These are phyloP conservation scores for Drosophila mauritiana DNA, from an alignment of 1,140 invertebrate genomes.

Conservation along the genomic window DNA sequence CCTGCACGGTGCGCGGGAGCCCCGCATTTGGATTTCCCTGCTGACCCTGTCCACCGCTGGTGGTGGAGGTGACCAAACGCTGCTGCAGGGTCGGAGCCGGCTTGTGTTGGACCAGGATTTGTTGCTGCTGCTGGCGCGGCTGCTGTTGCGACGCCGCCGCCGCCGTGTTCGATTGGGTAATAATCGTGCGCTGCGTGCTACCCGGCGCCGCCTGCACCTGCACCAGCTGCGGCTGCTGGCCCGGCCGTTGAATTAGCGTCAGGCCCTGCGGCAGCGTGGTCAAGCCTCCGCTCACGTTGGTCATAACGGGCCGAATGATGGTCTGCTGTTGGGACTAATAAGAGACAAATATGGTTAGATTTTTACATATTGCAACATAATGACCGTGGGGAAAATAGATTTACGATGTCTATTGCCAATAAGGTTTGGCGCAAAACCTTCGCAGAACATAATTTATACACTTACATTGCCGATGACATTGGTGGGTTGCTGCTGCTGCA, in stretches of 20 bases:
- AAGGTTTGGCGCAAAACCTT: neutral
- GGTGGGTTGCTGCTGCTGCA: slow-evolving; percentile 74
- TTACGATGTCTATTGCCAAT: no score
- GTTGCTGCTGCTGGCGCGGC: slow-evolving; percentile 75
- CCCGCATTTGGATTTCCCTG: slow-evolving; percentile 43
- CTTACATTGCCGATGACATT: slow-evolving; percentile 79
- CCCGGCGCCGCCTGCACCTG: slow-evolving; percentile 81
- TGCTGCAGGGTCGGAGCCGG: slow-evolving; percentile 81
- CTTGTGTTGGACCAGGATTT: slow-evolving; percentile 77
- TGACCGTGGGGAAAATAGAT: no score
- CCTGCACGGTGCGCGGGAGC: slow-evolving; percentile 83
- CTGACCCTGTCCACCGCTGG: slow-evolving; percentile 70
- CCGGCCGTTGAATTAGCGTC: slow-evolving; percentile 81
- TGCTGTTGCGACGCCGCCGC: slow-evolving; percentile 67
- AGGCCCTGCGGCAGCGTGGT: slow-evolving; percentile 81
- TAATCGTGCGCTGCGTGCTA: slow-evolving; percentile 68
- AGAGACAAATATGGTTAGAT: slow-evolving; percentile 1
- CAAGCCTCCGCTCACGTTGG: slow-evolving; percentile 70
- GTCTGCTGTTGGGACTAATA: slow-evolving; percentile 78
- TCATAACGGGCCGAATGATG: slow-evolving; percentile 80
- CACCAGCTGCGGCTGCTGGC: slow-evolving; percentile 82
- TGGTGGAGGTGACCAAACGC: slow-evolving; percentile 80
- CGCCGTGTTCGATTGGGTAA: slow-evolving; percentile 59
- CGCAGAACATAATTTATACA: neutral
- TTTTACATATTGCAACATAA: neutral